These are phyloP conservation scores for Ophion slaviceki DNA, from an alignment of 2,888 invertebrate genomes.

Conservation along the genomic window DNA sequence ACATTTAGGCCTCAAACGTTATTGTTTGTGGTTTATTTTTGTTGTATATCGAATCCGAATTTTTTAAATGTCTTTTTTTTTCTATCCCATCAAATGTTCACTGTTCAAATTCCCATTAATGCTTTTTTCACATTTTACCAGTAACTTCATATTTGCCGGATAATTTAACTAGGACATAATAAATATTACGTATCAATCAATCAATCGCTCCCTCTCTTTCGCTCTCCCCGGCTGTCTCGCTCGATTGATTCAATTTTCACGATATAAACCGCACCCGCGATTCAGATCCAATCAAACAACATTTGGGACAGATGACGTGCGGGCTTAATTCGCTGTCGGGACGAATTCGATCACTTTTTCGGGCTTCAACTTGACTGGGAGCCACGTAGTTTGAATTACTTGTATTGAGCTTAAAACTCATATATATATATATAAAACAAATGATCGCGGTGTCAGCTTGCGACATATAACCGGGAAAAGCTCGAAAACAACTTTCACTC, in stretches of 20 bases:
- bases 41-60: not conserved
- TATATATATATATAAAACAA: too few species aligned
- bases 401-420: not conserved
- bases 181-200: not conserved
- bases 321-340: not conserved
- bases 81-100: too few species aligned
- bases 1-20: too few species aligned
- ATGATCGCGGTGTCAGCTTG: conserved; percentile 29
- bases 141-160: not conserved
- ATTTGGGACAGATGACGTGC: conserved; percentile 32
- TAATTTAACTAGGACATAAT: not conserved
- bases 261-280: conserved; percentile 52
- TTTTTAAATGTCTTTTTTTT: too few species aligned
- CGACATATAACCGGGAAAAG: not conserved
- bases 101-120: too few species aligned
- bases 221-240: not conserved
- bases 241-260: conserved; percentile 51
- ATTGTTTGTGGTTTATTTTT: too few species aligned
- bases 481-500: conserved; percentile 42
- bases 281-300: conserved; percentile 54
- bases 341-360: not conserved
- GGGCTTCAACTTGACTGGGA: not conserved
- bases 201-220: conserved; percentile 5
- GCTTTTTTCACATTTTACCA: not conserved
- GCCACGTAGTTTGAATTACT: not conserved